These are phyloP conservation scores for Phyto melanocephala DNA, from an alignment of 2,888 invertebrate genomes.

Conservation along the genomic window DNA sequence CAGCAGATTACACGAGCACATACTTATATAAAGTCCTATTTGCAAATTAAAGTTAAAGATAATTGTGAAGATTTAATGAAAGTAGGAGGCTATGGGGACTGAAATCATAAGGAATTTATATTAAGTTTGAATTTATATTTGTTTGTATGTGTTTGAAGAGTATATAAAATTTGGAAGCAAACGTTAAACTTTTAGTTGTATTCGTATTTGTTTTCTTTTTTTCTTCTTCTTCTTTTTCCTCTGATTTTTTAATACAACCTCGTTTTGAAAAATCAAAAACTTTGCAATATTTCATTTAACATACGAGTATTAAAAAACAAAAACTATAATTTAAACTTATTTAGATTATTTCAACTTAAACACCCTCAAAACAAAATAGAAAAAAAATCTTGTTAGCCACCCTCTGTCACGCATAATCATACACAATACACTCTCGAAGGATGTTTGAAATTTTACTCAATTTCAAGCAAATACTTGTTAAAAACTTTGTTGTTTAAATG, in stretches of 20 bases:
- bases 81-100: not conserved
- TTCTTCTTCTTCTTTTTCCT: not conserved
- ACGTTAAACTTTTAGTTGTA: conserved; percentile 10
- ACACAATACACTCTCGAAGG: not conserved
- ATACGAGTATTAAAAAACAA: not conserved
- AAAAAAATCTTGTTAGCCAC: no score
- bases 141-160: not conserved
- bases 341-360: conserved; percentile 56
- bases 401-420: no score
- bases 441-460: conserved; percentile 21
- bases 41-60: conserved; percentile 44
- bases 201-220: not conserved
- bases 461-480: conserved; percentile 33
- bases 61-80: conserved; percentile 30
- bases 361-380: conserved; percentile 44
- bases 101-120: no score
- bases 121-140: not conserved
- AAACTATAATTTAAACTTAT: conserved; percentile 50
- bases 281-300: conserved; percentile 49
- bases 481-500: conserved; percentile 46
- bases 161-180: conserved; percentile 1
- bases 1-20: conserved; percentile 46
- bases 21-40: conserved; percentile 7
- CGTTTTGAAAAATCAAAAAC: conserved; percentile 48
- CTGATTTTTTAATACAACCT: not conserved